Evolutionary conservation across 2,797 vertebrate genomes (phyloP).

Genomic region (Sebastiscus tertius): DNA sequence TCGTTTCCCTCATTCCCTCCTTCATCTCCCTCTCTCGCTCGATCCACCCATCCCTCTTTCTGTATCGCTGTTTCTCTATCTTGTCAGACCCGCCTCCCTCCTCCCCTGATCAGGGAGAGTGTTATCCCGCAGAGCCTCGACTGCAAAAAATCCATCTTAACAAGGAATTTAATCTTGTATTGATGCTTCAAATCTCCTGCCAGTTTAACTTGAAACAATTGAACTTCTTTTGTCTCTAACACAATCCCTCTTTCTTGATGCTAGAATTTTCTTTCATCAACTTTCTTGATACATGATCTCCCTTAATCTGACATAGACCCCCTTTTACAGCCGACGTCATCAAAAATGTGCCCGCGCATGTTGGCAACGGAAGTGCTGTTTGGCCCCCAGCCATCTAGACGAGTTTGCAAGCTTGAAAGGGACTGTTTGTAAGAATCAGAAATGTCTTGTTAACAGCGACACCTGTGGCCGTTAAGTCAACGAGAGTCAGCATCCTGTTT

Average conservation of each 20-base stretch:
- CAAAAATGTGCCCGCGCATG: no score
- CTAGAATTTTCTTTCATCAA: no score
- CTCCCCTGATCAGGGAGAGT: constrained; percentile 19
- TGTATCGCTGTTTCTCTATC: constrained; percentile 28
- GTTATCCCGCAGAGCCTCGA: not conserved
- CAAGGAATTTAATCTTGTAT: constrained; percentile 25
- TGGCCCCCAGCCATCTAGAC: no score
- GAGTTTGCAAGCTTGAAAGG: no score
- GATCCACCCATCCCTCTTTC: not conserved
- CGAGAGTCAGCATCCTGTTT: no score
- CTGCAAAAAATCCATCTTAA: constrained; percentile 17
- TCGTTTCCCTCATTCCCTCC: constrained; percentile 36
- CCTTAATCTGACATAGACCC: no score
- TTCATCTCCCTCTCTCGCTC: constrained; percentile 20
- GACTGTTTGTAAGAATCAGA: no score
- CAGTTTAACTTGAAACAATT: not conserved
- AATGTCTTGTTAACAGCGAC: no score
- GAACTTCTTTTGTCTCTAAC: not conserved
- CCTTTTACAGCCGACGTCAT: no score
- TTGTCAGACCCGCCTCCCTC: not conserved
- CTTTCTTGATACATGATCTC: no score
- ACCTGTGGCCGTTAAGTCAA: no score
- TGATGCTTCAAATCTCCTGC: constrained; percentile 3
- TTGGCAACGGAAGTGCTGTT: no score
- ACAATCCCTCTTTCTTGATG: not conserved